Conservation (phyloP, 2,888 invertebrate genomes). For the Drosophila rubida region DNA sequence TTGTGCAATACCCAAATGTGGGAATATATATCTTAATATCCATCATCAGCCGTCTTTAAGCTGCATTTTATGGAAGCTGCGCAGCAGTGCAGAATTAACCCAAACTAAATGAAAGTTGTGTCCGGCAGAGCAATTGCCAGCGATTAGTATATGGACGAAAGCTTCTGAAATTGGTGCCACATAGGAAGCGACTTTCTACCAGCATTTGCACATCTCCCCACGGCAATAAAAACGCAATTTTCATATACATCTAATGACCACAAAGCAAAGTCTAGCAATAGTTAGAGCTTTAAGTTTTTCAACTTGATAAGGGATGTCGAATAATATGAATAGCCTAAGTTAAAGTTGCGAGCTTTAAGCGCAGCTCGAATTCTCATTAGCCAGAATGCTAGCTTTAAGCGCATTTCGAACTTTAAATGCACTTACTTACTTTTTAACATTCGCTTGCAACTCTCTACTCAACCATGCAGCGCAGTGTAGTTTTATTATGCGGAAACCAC, state of each 20-base stretch:
- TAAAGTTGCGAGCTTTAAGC: too few relatives aligned
- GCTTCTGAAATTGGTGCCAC: neutral
- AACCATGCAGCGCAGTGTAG: constrained; percentile 44
- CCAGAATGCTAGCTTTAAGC: too few relatives aligned
- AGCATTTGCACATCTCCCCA: neutral
- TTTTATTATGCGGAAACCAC: constrained; percentile 73
- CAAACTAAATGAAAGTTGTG: constrained; percentile 1
- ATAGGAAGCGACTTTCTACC: neutral
- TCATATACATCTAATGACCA: too few relatives aligned
- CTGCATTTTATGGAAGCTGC: constrained; percentile 16
- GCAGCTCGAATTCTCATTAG: too few relatives aligned
- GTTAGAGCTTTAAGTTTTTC: too few relatives aligned
- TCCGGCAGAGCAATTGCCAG: neutral
- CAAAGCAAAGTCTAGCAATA: too few relatives aligned
- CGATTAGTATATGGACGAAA: too few relatives aligned
- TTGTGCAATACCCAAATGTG: constrained; percentile 46
- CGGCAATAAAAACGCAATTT: too few relatives aligned
- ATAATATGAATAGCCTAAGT: too few relatives aligned
- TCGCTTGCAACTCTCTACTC: neutral
- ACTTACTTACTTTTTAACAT: too few relatives aligned
- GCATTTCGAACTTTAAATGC: too few relatives aligned
- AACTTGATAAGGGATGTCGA: too few relatives aligned
- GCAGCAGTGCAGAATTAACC: neutral
- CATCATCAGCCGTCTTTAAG: constrained; percentile 19
- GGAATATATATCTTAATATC: constrained; percentile 40